Base-by-base conservation (phyloP, 1,140 invertebrate genomes). In the Drosophila burlai region DNA sequence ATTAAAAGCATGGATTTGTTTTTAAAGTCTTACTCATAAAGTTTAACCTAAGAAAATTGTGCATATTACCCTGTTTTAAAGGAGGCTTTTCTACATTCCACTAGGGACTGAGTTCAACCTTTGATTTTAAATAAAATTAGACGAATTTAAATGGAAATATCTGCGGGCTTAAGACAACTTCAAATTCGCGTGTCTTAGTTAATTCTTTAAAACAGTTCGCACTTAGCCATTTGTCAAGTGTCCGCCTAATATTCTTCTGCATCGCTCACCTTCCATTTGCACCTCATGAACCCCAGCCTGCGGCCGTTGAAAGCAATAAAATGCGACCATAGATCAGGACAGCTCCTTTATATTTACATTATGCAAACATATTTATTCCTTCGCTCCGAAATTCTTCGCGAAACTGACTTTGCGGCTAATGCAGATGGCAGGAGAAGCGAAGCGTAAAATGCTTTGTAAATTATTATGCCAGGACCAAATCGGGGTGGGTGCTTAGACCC, bases 391-490 rank as follows among this genome's bases (percentile, higher is more conserved):
- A 64, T 55, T 50, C 26, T 38, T 21, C 15, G 43, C 34, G 52
- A 60, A 85, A 86, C 58, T 83, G 83, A 85, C 83, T 85, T 85
- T 86, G 83, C 68, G 75, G 83, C 75, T 85, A 85, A 85, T 85
- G 83, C 76, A 85, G 80, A 87, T 85, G 83, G 83, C 83, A 83
- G 83, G 69, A 65, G 83, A 86, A 85, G 83, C 80, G 83, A 85
- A 79, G 79, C 83, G 83, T 75, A 71, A 85, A 85, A 85, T 85
- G 80, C 83, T 86, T 85, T 85, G 83, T 85, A 80, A 86, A 85
- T 86, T 85, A 85, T 85, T 86, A 75, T 79, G 61, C 69, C 68
- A 74, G 57, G 74, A 46, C 50, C 26, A 29, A 34, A 16, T 47
- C 24, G 31, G 16, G 13, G n/a, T 38, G 34, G 46, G 60, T 61